A percentile compares a stretch with the other conserved stretches of the same genome.
Conservation (phyloP, 2,888 invertebrate species). For the Lacanobia oleracea region DNA sequence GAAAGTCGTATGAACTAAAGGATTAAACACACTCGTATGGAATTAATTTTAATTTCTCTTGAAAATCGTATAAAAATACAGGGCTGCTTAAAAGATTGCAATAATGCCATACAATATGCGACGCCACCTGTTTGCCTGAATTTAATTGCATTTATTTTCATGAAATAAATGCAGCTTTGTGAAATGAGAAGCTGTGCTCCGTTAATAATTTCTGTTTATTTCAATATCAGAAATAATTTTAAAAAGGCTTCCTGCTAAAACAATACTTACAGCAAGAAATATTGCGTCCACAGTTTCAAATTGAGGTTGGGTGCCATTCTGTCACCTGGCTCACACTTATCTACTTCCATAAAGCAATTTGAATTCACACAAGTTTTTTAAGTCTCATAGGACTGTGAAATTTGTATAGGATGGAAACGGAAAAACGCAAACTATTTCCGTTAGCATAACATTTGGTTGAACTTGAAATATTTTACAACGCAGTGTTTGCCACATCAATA, state of each 20-base stretch:
- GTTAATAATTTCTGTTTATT: slow-evolving; percentile 35
- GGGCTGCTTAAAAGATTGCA: slow-evolving; percentile 25
- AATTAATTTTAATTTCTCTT: slow-evolving; percentile 32
- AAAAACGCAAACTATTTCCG: slow-evolving; percentile 3
- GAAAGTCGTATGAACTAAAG: slow-evolving; percentile 24
- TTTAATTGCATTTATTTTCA: slow-evolving; percentile 43
- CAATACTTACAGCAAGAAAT: slow-evolving; percentile 2
- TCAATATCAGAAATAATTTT: slow-evolving; percentile 30
- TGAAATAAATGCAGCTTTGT: slow-evolving; percentile 34
- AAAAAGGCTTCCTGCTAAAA: slow-evolving; percentile 2
- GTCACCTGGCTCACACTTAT: background rate
- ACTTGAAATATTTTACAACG: slow-evolving; percentile 41
- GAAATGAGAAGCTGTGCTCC: slow-evolving; percentile 18
- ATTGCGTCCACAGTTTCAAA: background rate
- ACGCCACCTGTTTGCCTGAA: slow-evolving; percentile 40
- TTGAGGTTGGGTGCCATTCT: background rate
- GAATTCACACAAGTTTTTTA: background rate
- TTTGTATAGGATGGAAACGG: background rate
- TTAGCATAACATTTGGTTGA: slow-evolving; percentile 8
- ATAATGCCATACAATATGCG: slow-evolving; percentile 37
- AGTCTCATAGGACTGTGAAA: background rate
- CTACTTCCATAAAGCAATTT: slow-evolving; percentile 1
- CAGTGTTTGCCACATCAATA: slow-evolving; percentile 27
- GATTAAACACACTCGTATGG: slow-evolving; percentile 28
- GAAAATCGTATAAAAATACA: slow-evolving; percentile 35